phyloP scores from a whole-genome alignment of 1,140 invertebrate species.

The Drosophila mayri region DNA sequence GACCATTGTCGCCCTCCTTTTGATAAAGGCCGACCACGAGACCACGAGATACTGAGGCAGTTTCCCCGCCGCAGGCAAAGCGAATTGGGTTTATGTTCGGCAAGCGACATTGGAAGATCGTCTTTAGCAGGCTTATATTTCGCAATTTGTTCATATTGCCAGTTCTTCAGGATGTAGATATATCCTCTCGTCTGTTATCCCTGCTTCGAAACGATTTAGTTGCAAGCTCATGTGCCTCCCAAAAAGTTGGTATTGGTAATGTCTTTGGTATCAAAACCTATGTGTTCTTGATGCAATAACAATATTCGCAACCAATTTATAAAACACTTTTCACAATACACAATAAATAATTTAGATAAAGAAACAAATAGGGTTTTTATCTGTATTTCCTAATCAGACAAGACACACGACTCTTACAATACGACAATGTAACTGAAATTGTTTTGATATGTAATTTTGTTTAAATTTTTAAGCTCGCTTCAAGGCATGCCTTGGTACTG shows the following conservation, averaged over 20 bases:
- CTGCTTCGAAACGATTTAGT: constrained; percentile 11
- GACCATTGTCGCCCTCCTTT: constrained; percentile 64
- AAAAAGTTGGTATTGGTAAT: neutral
- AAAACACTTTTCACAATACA: constrained; percentile 3
- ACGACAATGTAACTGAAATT: constrained; percentile 5
- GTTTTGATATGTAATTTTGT: neutral
- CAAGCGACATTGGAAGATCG: neutral
- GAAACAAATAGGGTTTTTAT: constrained; percentile 5
- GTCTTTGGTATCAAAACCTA: neutral
- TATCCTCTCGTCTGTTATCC: neutral
- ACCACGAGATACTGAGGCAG: constrained; percentile 37
- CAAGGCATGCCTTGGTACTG: constrained; percentile 3
- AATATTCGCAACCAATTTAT: constrained; percentile 4
- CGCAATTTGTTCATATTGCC: constrained; percentile 28
- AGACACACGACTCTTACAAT: constrained; percentile 22
- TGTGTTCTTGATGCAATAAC: neutral
- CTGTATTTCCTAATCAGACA: constrained; percentile 6
- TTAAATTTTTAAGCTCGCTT: neutral
- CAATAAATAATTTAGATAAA: constrained; percentile 27
- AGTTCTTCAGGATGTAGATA: neutral
- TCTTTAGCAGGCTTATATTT: neutral
- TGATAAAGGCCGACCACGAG: constrained; percentile 77
- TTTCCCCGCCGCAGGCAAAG: constrained; percentile 29
- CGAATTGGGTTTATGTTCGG: constrained; percentile 17
- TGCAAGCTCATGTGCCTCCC: constrained; percentile 8